These are phyloP conservation scores for Brienomyrus longianalis DNA, from an alignment of 2,113 vertebrate genomes.

Conservation along the genomic window DNA sequence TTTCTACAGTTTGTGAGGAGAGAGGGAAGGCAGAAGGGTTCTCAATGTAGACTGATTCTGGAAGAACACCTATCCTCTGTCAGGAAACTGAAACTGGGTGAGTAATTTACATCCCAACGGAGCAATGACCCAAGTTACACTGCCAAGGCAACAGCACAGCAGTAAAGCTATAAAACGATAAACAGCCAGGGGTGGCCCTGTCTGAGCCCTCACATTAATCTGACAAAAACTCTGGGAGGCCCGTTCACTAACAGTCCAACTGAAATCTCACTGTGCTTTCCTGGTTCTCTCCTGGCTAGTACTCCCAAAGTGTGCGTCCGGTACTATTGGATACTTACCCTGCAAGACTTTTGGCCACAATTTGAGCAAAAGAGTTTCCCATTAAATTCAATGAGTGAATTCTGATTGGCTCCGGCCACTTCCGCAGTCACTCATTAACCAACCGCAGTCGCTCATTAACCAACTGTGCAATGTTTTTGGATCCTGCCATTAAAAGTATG, in stretches of 20 bases:
- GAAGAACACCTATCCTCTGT: background rate
- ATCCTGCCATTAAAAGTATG: too few species aligned
- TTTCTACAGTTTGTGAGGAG: background rate
- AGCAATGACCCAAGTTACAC: background rate
- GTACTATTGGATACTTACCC: background rate
- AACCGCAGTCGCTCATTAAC: too few species aligned
- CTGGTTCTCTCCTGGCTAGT: background rate
- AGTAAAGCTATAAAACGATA: background rate
- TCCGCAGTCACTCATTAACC: too few species aligned
- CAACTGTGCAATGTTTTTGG: too few species aligned
- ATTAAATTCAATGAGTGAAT: too few species aligned
- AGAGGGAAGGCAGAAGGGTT: background rate
- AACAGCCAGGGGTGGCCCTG: background rate
- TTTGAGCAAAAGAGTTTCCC: background rate
- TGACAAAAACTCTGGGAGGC: background rate
- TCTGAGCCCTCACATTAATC: background rate
- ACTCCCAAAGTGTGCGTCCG: background rate
- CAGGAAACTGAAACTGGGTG: background rate
- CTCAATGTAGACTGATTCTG: background rate
- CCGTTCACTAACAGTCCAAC: background rate
- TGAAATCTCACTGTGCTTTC: background rate
- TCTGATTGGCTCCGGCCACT: too few species aligned
- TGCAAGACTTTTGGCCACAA: background rate
- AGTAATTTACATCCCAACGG: background rate
- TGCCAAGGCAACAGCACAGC: background rate